phyloP scores from a whole-genome alignment of 1,140 invertebrate genomes.

The Anthonomus grandis region DNA sequence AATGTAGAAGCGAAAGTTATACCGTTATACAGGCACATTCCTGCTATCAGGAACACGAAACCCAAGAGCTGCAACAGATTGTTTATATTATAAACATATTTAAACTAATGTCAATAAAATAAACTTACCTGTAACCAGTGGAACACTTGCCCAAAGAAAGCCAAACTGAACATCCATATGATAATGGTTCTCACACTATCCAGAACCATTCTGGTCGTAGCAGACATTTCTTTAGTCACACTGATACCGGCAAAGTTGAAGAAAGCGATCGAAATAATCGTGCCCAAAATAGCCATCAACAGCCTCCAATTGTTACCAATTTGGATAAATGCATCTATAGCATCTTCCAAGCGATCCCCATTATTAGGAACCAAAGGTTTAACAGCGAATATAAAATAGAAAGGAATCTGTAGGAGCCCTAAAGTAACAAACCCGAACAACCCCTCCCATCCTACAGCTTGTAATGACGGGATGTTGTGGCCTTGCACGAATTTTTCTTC shows the following conservation, averaged over 20 bases:
- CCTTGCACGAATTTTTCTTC: conserved; percentile 88
- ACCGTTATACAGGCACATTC: conserved; percentile 44
- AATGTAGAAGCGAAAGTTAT: conserved; percentile 30
- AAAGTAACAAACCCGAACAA: conserved; percentile 83
- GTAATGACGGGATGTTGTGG: conserved; percentile 74
- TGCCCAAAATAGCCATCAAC: conserved; percentile 68
- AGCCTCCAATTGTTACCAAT: conserved; percentile 67
- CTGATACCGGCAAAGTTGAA: conserved; percentile 95
- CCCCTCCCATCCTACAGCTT: conserved; percentile 92
- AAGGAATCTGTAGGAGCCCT: conserved; percentile 70
- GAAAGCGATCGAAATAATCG: conserved; percentile 90
- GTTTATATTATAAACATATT: background rate
- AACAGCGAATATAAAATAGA: conserved; percentile 78
- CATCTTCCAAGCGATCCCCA: conserved; percentile 78
- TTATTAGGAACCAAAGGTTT: conserved; percentile 76
- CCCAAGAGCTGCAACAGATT: conserved; percentile 38
- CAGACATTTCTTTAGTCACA: conserved; percentile 92
- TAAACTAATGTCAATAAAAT: conserved; percentile 4
- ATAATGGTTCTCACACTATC: conserved; percentile 87
- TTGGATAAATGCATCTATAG: conserved; percentile 79
- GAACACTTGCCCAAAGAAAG: conserved; percentile 73
- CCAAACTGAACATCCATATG: conserved; percentile 81
- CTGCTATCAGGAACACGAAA: conserved; percentile 35
- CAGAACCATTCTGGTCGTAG: conserved; percentile 89
- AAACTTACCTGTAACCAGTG: conserved; percentile 69